These are phyloP conservation scores for Catagonus wagneri DNA, from an alignment of 2,113 vertebrate genomes.

Conservation along the genomic window DNA sequence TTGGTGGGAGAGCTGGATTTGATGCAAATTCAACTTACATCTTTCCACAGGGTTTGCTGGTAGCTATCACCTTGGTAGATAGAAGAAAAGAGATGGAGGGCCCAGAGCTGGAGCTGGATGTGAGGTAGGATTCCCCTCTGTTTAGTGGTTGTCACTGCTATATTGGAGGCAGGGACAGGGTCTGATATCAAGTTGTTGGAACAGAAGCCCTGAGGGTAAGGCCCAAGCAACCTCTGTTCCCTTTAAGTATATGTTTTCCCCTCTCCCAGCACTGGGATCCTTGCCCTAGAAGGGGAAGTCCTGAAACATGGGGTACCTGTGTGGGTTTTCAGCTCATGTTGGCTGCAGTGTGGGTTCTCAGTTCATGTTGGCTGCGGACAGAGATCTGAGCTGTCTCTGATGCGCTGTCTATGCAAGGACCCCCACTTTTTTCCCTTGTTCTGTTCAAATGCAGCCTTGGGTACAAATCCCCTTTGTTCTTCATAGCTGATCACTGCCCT, in stretches of 20 bases:
- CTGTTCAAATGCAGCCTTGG: neutral
- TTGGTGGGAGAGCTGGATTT: too few species aligned
- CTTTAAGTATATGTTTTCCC: too few species aligned
- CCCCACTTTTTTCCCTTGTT: neutral
- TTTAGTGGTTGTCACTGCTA: neutral
- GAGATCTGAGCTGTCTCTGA: neutral
- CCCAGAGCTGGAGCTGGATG: neutral
- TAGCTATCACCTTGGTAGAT: neutral
- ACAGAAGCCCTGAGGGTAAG: neutral
- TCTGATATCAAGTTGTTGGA: neutral
- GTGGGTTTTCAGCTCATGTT: neutral
- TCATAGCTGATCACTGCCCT: neutral
- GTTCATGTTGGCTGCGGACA: neutral
- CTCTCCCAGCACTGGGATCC: neutral
- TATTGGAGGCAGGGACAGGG: neutral
- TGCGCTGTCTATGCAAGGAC: neutral
- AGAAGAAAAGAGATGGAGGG: neutral
- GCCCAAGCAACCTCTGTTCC: neutral
- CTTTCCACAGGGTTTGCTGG: neutral
- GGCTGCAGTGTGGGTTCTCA: too few species aligned
- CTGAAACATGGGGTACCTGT: neutral
- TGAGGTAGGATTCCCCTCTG: neutral
- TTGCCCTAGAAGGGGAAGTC: neutral
- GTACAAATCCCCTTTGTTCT: neutral
- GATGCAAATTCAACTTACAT: neutral